phyloP scores from a whole-genome alignment of 2,113 vertebrate genomes.

The Xyrauchen texanus region DNA sequence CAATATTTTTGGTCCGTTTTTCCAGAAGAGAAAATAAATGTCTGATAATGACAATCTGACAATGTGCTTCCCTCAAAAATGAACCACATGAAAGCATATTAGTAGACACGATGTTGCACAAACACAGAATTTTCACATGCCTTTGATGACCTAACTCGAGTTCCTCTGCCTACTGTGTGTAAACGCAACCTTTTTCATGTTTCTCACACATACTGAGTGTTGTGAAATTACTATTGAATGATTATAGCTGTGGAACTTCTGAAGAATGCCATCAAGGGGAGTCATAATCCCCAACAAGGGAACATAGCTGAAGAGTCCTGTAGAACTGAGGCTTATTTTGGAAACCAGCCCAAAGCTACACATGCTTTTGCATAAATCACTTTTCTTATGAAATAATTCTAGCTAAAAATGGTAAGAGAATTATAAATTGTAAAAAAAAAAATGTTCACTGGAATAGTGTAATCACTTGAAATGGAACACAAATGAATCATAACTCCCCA shows the following conservation, averaged over 20 bases:
- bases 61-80: too few relatives aligned
- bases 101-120: too few relatives aligned
- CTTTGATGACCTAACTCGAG: too few relatives aligned
- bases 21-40: too few relatives aligned
- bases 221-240: too few relatives aligned
- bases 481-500: not conserved
- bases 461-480: not conserved
- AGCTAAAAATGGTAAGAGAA: not conserved
- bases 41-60: too few relatives aligned
- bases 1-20: too few relatives aligned
- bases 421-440: too few relatives aligned
- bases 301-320: not conserved
- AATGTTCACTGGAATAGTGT: not conserved
- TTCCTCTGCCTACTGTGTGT: too few relatives aligned
- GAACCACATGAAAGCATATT: too few relatives aligned
- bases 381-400: not conserved
- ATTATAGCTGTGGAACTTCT: not conserved
- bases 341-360: not conserved
- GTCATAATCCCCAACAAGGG: not conserved
- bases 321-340: not conserved
- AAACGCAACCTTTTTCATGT: not conserved
- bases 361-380: not conserved
- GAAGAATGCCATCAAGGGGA: not conserved
- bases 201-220: too few relatives aligned
- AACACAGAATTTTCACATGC: too few relatives aligned